Percentiles rank a stretch among this genome's conserved stretches.
These are phyloP conservation scores for Mechanitis messenoides DNA, from an alignment of 2,888 invertebrate genomes.

Conservation along the genomic window DNA sequence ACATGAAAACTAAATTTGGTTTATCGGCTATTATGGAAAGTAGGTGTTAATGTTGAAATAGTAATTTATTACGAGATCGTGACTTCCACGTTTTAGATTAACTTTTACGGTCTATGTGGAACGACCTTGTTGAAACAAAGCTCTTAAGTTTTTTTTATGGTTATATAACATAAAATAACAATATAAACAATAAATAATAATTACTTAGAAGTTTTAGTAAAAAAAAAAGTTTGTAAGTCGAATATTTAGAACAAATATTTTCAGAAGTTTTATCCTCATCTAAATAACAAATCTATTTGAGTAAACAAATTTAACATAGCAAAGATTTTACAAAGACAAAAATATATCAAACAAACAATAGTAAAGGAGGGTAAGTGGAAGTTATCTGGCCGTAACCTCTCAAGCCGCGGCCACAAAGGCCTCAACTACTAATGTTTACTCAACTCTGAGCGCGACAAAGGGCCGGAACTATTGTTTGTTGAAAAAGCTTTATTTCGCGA, in stretches of 20 bases:
- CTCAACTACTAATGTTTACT: slow-evolving; percentile 75
- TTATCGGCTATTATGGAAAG: slow-evolving; percentile 77
- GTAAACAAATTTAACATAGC: slow-evolving; percentile 28
- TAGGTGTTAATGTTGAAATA: slow-evolving; percentile 72
- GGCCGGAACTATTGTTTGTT: slow-evolving; percentile 77
- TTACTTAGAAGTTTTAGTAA: slow-evolving; percentile 2
- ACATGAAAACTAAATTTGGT: slow-evolving; percentile 77
- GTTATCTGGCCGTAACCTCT: slow-evolving; percentile 66
- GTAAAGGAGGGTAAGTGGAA: slow-evolving; percentile 61
- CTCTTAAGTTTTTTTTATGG: not conserved
- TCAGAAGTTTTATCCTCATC: not conserved
- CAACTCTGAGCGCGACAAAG: slow-evolving; percentile 71
- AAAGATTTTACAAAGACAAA: slow-evolving; percentile 44
- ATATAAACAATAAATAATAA: not conserved
- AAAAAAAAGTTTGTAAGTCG: not conserved
- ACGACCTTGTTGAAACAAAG: not conserved
- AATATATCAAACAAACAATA: slow-evolving; percentile 64
- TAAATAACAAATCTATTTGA: slow-evolving; percentile 10
- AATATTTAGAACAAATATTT: no score
- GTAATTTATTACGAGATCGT: slow-evolving; percentile 70
- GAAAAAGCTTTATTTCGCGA: slow-evolving; percentile 74
- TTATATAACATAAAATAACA: not conserved
- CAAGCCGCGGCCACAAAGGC: slow-evolving; percentile 56
- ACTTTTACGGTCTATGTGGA: slow-evolving; percentile 43
- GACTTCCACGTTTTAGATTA: slow-evolving; percentile 59